Percentiles rank a stretch among this genome's conserved stretches.
These are phyloP conservation scores for Zaprionus kolodkinae DNA, from an alignment of 1,140 invertebrate species.

Conservation along the genomic window DNA sequence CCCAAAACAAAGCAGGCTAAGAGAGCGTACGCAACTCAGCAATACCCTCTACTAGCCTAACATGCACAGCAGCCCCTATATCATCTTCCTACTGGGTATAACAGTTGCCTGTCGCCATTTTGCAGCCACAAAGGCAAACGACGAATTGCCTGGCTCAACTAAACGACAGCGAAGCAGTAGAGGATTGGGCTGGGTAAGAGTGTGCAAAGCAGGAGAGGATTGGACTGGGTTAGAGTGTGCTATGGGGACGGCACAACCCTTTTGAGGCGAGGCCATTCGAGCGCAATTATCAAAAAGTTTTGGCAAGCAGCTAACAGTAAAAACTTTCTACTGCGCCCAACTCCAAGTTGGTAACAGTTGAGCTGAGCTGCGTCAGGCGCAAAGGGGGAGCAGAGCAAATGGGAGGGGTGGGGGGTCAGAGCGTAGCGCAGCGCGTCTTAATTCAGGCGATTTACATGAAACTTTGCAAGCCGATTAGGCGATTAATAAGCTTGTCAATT, in stretches of 20 bases:
- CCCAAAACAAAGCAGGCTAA: slow-evolving; percentile 56
- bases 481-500: slow-evolving; percentile 83
- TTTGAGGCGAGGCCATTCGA: slow-evolving; percentile 65
- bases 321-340: slow-evolving; percentile 48
- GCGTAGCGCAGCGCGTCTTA: slow-evolving; percentile 64
- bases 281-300: slow-evolving; percentile 80
- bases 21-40: background rate
- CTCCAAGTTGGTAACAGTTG: background rate
- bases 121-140: slow-evolving; percentile 40
- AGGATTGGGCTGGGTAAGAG: slow-evolving; percentile 1
- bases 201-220: too few species aligned
- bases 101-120: slow-evolving; percentile 35
- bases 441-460: slow-evolving; percentile 73
- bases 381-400: background rate
- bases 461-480: slow-evolving; percentile 80
- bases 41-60: background rate
- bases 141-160: slow-evolving; percentile 22
- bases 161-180: background rate
- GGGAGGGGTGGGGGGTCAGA: background rate
- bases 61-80: background rate
- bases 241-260: slow-evolving; percentile 50
- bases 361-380: background rate
- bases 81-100: background rate
- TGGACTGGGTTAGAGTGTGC: background rate
- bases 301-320: slow-evolving; percentile 47